Conservation (phyloP, 2,797 vertebrate genomes). For the Hoplostethus atlanticus region DNA sequence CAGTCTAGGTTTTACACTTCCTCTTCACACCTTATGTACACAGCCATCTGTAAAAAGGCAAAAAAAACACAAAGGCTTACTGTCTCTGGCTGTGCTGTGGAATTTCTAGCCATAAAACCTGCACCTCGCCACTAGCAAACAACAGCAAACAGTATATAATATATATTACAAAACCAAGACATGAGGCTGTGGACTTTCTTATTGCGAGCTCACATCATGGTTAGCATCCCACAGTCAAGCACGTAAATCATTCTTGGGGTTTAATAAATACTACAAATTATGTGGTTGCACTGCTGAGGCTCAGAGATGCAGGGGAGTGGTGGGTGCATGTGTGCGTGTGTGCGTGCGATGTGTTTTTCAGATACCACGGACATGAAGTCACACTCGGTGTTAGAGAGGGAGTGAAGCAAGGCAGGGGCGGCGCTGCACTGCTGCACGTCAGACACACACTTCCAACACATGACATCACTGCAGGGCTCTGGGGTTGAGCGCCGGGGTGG, state of each 20-base stretch:
- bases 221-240: conserved; percentile 61
- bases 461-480: conserved; percentile 58
- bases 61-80: conserved; percentile 5
- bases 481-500: conserved; percentile 47
- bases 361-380: conserved; percentile 73
- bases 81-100: not conserved
- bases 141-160: not conserved
- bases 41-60: conserved; percentile 1
- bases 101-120: not conserved
- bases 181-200: conserved; percentile 30
- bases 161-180: conserved; percentile 40
- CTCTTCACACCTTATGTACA: conserved; percentile 30
- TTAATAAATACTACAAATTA: conserved; percentile 70
- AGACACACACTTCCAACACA: conserved; percentile 39
- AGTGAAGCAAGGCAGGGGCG: conserved; percentile 35
- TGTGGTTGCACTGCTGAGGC: conserved; percentile 30
- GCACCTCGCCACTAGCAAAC: not conserved
- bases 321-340: conserved; percentile 28
- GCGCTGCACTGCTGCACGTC: conserved; percentile 15
- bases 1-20: conserved; percentile 17
- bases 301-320: conserved; percentile 37
- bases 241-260: conserved; percentile 68
- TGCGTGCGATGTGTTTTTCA: conserved; percentile 28
- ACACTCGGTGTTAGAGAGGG: conserved; percentile 33
- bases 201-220: conserved; percentile 43